Evolutionary conservation across 2,797 vertebrate genomes (phyloP).

Genomic region (Sciurus vulgaris): DNA sequence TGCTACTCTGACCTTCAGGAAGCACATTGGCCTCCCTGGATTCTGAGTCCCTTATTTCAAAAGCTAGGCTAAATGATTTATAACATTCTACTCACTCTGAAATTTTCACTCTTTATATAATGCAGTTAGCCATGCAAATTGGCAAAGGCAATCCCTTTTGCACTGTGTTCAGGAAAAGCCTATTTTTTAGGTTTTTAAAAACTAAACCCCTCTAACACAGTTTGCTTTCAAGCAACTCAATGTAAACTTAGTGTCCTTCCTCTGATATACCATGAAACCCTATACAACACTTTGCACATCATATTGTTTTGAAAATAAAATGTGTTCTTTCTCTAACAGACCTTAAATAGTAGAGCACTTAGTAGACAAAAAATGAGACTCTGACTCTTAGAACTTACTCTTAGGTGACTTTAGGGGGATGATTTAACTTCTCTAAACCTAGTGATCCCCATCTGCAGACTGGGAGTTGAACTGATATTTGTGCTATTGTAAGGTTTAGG

Average conservation of each 20-base stretch:
- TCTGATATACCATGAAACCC: background rate
- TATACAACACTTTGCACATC: background rate
- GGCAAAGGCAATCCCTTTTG: background rate
- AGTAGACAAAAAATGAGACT: background rate
- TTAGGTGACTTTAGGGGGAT: background rate
- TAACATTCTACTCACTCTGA: background rate
- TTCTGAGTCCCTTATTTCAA: constrained; percentile 25
- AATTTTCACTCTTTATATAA: background rate
- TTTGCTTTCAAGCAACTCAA: background rate
- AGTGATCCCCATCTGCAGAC: background rate
- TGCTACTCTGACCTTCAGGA: constrained; percentile 35
- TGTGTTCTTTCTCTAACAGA: background rate
- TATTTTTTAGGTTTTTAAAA: background rate
- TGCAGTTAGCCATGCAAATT: background rate
- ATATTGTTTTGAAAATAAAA: constrained; percentile 34
- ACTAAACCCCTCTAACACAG: background rate
- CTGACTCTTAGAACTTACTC: background rate
- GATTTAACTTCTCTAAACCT: background rate
- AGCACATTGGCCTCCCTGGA: background rate
- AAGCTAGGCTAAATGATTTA: constrained; percentile 54
- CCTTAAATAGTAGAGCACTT: background rate
- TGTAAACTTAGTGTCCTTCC: background rate
- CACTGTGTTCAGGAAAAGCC: background rate
- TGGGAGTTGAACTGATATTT: background rate
- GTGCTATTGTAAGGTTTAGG: background rate